phyloP scores from a whole-genome alignment of 1,140 invertebrate genomes.

The Trinorchestia longiramus region DNA sequence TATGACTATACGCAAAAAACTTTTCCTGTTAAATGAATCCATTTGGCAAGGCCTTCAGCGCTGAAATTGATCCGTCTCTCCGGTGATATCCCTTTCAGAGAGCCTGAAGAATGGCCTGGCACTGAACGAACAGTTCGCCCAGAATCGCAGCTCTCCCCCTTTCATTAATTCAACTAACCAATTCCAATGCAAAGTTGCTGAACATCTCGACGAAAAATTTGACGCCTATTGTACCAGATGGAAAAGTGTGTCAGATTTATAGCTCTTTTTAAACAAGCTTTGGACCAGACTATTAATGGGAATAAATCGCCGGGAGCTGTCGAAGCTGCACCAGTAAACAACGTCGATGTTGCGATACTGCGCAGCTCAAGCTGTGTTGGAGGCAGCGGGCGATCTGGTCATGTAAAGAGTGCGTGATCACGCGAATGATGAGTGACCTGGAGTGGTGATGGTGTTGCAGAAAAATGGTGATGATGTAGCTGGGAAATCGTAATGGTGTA shows the following conservation, averaged over 20 bases:
- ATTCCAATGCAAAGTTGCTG: conserved; percentile 52
- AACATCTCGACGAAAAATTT: conserved; percentile 54
- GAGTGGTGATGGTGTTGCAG: too few species aligned
- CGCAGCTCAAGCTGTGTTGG: not conserved
- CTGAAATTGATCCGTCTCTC: conserved; percentile 28
- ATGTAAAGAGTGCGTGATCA: not conserved
- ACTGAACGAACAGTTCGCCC: not conserved
- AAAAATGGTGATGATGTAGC: too few species aligned
- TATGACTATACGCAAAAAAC: not conserved
- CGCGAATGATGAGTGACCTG: too few species aligned
- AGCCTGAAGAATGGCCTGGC: not conserved
- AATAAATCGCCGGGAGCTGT: conserved; percentile 26
- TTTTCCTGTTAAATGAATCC: not conserved
- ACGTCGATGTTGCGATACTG: not conserved
- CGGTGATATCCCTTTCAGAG: not conserved
- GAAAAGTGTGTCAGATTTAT: conserved; percentile 54
- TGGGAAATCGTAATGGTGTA: too few species aligned
- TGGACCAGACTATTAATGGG: conserved; percentile 48
- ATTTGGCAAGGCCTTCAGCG: not conserved
- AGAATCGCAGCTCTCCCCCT: not conserved
- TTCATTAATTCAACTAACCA: conserved; percentile 48
- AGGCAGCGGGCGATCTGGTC: not conserved
- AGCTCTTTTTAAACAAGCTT: conserved; percentile 52
- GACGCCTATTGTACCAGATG: conserved; percentile 53
- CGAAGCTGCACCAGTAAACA: conserved; percentile 3